These are phyloP conservation scores for Brachyptera putata DNA, from an alignment of 2,888 invertebrate genomes.

Conservation along the genomic window DNA sequence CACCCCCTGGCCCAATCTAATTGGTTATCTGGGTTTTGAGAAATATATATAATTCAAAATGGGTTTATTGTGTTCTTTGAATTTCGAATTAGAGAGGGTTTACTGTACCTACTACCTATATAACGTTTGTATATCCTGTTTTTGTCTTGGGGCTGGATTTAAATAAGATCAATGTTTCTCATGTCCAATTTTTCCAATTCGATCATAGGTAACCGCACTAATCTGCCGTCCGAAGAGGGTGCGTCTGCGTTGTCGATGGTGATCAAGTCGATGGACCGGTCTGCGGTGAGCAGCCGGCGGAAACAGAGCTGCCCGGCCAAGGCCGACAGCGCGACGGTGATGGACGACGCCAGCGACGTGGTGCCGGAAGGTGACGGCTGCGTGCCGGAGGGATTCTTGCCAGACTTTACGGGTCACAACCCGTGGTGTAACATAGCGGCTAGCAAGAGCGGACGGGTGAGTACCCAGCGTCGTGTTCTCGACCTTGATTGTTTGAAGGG, in stretches of 20 bases:
- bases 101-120: no score
- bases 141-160: no score
- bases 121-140: no score
- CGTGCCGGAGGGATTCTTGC: slow-evolving; percentile 16
- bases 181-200: no score
- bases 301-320: slow-evolving; percentile 70
- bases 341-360: not conserved
- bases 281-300: slow-evolving; percentile 48
- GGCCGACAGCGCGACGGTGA: slow-evolving; percentile 15
- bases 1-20: no score
- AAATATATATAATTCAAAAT: no score
- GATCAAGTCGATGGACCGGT: not conserved
- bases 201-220: slow-evolving; percentile 44
- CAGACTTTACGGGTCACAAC: slow-evolving; percentile 42
- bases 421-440: slow-evolving; percentile 46
- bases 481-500: no score
- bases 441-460: slow-evolving; percentile 40
- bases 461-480: slow-evolving; percentile 28
- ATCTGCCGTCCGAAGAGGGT: slow-evolving; percentile 36
- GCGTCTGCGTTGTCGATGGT: slow-evolving; percentile 20
- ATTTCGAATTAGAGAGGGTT: no score
- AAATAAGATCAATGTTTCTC: no score
- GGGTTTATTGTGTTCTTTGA: no score
- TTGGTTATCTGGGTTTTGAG: no score
- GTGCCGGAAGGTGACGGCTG: no score